These are phyloP conservation scores for Pteropus alecto DNA, from an alignment of 2,113 vertebrate genomes.

Conservation along the genomic window DNA sequence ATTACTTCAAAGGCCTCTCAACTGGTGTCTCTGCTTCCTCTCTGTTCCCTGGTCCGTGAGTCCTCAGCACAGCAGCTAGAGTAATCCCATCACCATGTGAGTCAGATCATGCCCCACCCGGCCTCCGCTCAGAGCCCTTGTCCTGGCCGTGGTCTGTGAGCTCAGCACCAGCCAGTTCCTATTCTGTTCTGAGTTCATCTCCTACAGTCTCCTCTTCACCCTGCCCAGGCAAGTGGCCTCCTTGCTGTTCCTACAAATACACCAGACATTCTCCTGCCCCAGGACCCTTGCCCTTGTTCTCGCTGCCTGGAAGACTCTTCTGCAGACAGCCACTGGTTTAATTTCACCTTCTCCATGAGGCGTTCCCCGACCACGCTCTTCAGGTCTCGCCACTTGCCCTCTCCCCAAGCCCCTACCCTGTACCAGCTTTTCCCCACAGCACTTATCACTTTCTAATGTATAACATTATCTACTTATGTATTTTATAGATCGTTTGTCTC, in stretches of 20 bases:
- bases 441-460: background rate
- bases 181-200: background rate
- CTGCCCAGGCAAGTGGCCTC: background rate
- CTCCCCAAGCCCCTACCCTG: too few relatives aligned
- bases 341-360: background rate
- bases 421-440: background rate
- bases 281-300: background rate
- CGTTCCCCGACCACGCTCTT: accelerated
- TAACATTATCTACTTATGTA: background rate
- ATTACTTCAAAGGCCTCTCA: background rate
- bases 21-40: background rate
- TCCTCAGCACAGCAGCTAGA: background rate
- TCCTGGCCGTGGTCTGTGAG: background rate
- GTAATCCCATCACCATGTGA: background rate
- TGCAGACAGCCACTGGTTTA: background rate
- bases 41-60: too few relatives aligned
- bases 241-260: background rate
- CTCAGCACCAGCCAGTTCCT: background rate
- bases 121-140: background rate
- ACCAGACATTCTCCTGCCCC: background rate
- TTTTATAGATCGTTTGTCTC: background rate
- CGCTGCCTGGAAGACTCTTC: background rate
- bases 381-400: background rate
- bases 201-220: background rate
- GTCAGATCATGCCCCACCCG: background rate